Conservation (phyloP, 2,113 vertebrate species). For the Crotophaga sulcirostris region DNA sequence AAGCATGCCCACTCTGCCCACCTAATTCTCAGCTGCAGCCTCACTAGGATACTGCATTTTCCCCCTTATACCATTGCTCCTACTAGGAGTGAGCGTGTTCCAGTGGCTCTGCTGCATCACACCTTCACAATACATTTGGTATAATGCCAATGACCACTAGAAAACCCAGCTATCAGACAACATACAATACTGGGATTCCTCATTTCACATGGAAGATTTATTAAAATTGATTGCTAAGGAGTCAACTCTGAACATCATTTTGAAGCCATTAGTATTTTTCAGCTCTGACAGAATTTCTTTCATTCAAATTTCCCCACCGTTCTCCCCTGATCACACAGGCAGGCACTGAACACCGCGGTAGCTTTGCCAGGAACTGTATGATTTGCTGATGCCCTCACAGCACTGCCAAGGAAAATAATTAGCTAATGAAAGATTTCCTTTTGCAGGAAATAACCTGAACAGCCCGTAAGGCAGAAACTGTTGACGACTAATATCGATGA, state of each 20-base stretch:
- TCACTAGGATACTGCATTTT: not conserved
- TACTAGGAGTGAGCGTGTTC: not conserved
- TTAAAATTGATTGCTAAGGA: not conserved
- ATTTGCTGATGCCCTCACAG: not conserved
- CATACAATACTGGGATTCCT: not conserved
- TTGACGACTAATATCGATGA: not conserved
- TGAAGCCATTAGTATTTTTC: not conserved
- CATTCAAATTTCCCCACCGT: not conserved
- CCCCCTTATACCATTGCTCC: not conserved
- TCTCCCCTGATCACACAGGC: not conserved
- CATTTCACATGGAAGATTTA: not conserved
- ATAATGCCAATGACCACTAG: not conserved
- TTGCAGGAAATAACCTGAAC: slow-evolving; percentile 19
- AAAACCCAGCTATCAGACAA: not conserved
- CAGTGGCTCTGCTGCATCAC: not conserved
- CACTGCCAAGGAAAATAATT: slow-evolving; percentile 27
- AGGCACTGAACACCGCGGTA: not conserved
- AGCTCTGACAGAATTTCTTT: not conserved
- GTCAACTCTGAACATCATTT: not conserved
- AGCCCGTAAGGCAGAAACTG: not conserved
- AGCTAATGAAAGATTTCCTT: slow-evolving; percentile 51
- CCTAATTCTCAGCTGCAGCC: not conserved
- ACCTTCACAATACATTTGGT: not conserved
- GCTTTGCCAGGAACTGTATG: slow-evolving; percentile 9
- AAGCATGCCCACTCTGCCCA: not conserved